These are phyloP conservation scores for Pelosia muscerda DNA, from an alignment of 2,888 invertebrate species.

Conservation along the genomic window DNA sequence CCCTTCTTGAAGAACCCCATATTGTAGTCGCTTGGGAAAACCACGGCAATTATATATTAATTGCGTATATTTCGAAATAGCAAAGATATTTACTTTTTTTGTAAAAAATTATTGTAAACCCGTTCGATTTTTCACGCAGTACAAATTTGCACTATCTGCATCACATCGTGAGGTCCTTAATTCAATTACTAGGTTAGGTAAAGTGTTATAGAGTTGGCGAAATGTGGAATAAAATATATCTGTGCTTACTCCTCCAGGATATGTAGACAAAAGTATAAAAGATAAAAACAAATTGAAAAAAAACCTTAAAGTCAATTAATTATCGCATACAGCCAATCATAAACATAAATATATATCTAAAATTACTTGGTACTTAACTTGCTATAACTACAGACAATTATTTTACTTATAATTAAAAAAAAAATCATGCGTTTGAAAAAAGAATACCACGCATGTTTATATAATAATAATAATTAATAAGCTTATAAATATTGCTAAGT, in stretches of 20 bases:
- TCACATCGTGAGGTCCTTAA: neutral
- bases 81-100: too few relatives aligned
- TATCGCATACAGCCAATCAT: neutral
- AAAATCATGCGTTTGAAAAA: constrained; percentile 39
- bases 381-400: constrained; percentile 31
- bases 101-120: too few relatives aligned
- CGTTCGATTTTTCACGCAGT: too few relatives aligned
- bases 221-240: neutral
- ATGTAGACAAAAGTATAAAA: neutral
- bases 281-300: neutral
- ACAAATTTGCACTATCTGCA: too few relatives aligned
- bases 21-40: too few relatives aligned
- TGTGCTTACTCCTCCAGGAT: neutral
- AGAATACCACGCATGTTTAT: constrained; percentile 41
- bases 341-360: constrained; percentile 20
- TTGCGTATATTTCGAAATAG: too few relatives aligned
- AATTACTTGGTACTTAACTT: constrained; percentile 38
- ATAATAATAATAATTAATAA: constrained; percentile 39
- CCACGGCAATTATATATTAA: too few relatives aligned
- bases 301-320: constrained; percentile 1
- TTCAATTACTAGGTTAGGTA: neutral
- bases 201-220: neutral
- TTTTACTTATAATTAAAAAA: constrained; percentile 12
- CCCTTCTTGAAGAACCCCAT: too few relatives aligned
- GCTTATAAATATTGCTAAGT: constrained; percentile 24